phyloP scores from a whole-genome alignment of 2,888 invertebrate species.

The Acanthosoma haemorrhoidale region DNA sequence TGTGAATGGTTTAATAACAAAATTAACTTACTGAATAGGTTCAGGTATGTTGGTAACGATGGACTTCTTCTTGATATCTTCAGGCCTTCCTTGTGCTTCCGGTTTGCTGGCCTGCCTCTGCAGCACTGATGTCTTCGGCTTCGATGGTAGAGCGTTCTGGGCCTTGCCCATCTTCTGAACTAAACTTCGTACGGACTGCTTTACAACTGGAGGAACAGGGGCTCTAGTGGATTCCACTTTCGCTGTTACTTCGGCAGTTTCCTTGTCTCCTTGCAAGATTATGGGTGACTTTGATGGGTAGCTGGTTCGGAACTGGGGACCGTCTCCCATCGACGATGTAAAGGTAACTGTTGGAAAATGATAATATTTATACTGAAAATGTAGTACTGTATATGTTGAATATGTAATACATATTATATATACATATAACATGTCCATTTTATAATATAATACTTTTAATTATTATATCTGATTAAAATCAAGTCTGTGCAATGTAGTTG shows the following conservation, averaged over 20 bases:
- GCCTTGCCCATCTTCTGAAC: background rate
- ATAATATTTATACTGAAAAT: no score
- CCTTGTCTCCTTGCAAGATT: background rate
- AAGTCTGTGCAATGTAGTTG: no score
- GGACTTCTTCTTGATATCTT: background rate
- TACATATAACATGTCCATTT: no score
- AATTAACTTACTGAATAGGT: background rate
- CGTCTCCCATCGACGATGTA: background rate
- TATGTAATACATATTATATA: no score
- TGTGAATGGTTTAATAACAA: no score
- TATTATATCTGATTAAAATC: no score
- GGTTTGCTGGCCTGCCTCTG: background rate
- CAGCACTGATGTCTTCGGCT: background rate
- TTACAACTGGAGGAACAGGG: background rate
- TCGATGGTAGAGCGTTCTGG: background rate
- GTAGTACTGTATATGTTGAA: background rate
- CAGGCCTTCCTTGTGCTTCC: background rate
- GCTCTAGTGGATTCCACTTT: no score
- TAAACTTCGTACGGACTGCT: background rate
- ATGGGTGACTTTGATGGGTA: background rate
- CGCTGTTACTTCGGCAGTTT: background rate
- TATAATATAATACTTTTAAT: no score
- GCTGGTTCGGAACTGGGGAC: background rate
- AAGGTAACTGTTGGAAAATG: conserved; percentile 12
- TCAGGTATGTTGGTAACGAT: background rate